phyloP scores from a whole-genome alignment of 2,113 vertebrate species.

The Delphinapterus leucas region DNA sequence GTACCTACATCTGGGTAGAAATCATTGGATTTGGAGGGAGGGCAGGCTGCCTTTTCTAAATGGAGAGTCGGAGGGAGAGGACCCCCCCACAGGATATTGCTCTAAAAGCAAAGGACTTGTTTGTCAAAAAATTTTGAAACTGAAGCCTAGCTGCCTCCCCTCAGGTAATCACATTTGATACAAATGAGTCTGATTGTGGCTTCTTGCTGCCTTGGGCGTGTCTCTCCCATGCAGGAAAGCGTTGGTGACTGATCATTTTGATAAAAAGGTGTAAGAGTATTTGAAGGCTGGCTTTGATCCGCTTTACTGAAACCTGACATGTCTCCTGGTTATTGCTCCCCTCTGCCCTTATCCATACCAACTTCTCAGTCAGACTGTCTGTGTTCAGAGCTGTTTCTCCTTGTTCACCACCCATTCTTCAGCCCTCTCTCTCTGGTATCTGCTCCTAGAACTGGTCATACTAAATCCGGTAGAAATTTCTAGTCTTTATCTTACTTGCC shows the following conservation, averaged over 20 bases:
- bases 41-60: background rate
- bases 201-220: background rate
- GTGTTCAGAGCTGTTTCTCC: background rate
- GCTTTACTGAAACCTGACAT: background rate
- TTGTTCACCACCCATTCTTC: background rate
- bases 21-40: background rate
- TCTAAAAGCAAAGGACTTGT: background rate
- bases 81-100: background rate
- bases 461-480: background rate
- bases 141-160: background rate
- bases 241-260: background rate
- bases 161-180: background rate
- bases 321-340: background rate
- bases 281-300: background rate
- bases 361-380: background rate
- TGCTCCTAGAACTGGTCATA: background rate
- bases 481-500: background rate
- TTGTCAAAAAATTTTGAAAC: background rate
- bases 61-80: background rate
- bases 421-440: background rate
- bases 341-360: rapidly evolving
- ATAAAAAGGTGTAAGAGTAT: background rate
- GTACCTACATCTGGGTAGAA: background rate
- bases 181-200: background rate
- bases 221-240: background rate